Evolutionary conservation across 2,797 vertebrate species (phyloP).

Genomic region (Eulemur mongoz): DNA sequence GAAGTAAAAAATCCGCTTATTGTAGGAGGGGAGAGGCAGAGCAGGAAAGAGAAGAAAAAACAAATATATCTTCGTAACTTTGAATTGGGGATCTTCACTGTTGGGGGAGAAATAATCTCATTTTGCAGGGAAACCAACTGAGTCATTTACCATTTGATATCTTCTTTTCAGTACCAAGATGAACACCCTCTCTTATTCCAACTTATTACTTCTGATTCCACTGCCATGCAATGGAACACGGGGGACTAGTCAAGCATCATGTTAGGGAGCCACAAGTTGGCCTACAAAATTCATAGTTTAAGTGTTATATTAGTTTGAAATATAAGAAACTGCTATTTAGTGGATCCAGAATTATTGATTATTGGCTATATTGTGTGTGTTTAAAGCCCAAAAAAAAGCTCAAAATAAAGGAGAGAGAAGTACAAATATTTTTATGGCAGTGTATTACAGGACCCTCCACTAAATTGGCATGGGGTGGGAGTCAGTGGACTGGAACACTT

Average conservation of each 20-base stretch:
- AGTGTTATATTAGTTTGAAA: background rate
- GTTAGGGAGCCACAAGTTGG: background rate
- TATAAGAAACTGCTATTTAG: background rate
- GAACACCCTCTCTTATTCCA: background rate
- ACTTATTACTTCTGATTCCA: background rate
- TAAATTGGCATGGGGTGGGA: background rate
- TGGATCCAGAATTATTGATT: background rate
- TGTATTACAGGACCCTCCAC: background rate
- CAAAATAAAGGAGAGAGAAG: background rate
- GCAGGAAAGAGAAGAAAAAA: background rate
- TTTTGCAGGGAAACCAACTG: background rate
- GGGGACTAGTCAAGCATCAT: rapidly evolving
- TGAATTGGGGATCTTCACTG: background rate
- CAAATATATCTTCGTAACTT: background rate
- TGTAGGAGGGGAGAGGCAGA: background rate
- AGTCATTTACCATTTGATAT: background rate
- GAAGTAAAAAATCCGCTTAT: constrained; percentile 13
- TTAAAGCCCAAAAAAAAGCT: background rate
- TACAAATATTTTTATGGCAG: background rate
- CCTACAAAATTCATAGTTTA: background rate
- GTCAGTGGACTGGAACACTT: background rate
- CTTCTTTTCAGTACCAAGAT: background rate
- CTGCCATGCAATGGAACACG: background rate
- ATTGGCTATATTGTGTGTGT: background rate
- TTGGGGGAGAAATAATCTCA: background rate